Evolutionary conservation across 2,797 vertebrate genomes (phyloP), one percentile per base, ranked within the genome.

Genomic region (Momotus momota): DNA sequence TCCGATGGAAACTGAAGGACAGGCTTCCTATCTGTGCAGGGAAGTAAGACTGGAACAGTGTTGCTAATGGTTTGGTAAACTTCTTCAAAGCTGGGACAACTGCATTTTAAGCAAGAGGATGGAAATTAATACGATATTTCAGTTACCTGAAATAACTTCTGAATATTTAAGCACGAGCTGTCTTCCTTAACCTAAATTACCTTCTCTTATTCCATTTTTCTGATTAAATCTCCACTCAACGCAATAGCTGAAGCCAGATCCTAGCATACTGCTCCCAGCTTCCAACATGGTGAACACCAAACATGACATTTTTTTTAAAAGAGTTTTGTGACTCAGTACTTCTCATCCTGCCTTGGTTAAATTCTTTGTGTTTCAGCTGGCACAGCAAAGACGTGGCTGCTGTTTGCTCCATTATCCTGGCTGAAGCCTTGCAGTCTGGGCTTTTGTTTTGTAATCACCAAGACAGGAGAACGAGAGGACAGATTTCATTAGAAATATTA

Each of bases 401-500:
- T 90, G 61, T 33, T 75, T 55, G 73, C 46, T 92, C 67, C 81
- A 73, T 64, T 92, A 80, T 14, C 62, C 83, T 77, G 58, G 71
- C 81, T 92, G 81, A 94, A 96, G 86, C 67, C 84, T 55, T 40
- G 60, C 55, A 85, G 88, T 90, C 88, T 95, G 88, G 64, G 35
- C 81, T 94, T 96, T 96, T 96, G 92, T 96, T 93, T 67, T 73
- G 29, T 85, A 91, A 97, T 92, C 81, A 93, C 60, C 57, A 52
- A 54, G 45, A 64, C 55, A 80, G 12, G 10, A 92, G 86, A 85
- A 91, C 14, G 22, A 88, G 70, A 79, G 57, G 64, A 86, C 80
- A 94, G 86, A 92, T 95, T 97, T 88, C 71, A 80, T 96, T 95
- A 95, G 82, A 88, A 93, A 92, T 93, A 93, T 77, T 80, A 92